Percentiles rank a stretch among this genome's conserved stretches.
Conservation (phyloP, 2,888 invertebrate genomes). For the Atherix ibis region DNA sequence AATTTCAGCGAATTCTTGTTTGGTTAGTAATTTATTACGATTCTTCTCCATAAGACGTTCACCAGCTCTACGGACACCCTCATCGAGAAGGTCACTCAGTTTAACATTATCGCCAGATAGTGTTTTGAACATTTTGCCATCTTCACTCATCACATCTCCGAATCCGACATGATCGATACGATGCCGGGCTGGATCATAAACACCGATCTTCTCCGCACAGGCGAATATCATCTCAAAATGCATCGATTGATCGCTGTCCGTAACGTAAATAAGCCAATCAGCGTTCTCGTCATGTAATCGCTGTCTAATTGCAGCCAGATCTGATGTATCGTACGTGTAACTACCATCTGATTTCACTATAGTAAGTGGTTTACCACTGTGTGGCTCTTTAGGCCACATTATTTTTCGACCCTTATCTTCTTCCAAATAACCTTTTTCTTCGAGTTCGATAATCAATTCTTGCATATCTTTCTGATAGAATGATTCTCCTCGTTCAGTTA, state of each 20-base stretch:
- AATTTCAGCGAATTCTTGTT: conserved; percentile 65
- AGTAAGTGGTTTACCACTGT: conserved; percentile 70
- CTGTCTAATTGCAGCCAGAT: conserved; percentile 82
- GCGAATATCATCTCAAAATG: conserved; percentile 52
- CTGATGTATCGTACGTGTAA: conserved; percentile 95
- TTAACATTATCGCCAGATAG: conserved; percentile 91
- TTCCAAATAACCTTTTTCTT: conserved; percentile 51
- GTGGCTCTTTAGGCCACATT: conserved; percentile 55
- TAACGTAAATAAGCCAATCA: conserved; percentile 84
- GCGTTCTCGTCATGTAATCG: conserved; percentile 69
- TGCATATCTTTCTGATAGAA: conserved; percentile 93
- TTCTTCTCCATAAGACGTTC: conserved; percentile 78
- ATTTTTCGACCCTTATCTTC: conserved; percentile 69
- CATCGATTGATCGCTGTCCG: conserved; percentile 79
- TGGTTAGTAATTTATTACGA: conserved; percentile 60
- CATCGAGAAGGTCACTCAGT: conserved; percentile 74
- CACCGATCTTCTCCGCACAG: conserved; percentile 63
- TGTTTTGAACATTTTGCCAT: conserved; percentile 98
- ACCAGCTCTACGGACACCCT: conserved; percentile 68
- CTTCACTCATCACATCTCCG: conserved; percentile 94
- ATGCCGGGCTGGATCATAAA: conserved; percentile 44
- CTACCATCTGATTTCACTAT: conserved; percentile 89
- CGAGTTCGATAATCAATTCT: conserved; percentile 54
- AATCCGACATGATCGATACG: conserved; percentile 86
- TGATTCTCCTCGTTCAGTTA: conserved; percentile 85